phyloP scores from a whole-genome alignment of 2,113 vertebrate genomes.

The Podocnemis expansa region DNA sequence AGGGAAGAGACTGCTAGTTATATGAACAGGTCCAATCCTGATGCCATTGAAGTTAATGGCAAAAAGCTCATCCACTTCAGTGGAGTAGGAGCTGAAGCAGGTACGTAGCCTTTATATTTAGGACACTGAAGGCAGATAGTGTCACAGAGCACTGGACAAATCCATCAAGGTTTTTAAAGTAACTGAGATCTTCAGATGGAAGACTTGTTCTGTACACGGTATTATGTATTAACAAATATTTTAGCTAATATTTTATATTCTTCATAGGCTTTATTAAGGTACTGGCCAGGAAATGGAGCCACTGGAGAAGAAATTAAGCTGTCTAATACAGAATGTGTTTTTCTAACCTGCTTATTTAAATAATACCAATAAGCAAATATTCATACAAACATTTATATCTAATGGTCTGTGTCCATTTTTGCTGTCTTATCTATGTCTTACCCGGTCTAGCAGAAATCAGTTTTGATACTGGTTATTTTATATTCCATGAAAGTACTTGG shows the following conservation, averaged over 20 bases:
- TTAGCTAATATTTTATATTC: not conserved
- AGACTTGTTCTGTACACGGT: not conserved
- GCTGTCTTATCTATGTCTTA: not conserved
- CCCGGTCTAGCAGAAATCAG: not conserved
- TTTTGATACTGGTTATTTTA: not conserved
- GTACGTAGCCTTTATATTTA: not conserved
- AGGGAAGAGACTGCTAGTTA: not conserved
- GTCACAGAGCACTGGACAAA: not conserved
- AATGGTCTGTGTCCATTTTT: not conserved
- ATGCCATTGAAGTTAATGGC: constrained; percentile 10
- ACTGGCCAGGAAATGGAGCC: fast-evolving
- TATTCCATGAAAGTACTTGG: not conserved
- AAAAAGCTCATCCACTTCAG: constrained; percentile 5
- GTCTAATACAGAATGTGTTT: not conserved
- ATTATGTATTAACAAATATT: not conserved
- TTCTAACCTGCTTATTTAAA: constrained; percentile 1
- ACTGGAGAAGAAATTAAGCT: fast-evolving
- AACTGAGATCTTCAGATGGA: not conserved
- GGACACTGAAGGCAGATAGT: not conserved
- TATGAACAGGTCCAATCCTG: not conserved
- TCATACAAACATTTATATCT: not conserved
- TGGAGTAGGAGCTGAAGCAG: not conserved
- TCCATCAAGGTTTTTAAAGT: fast-evolving
- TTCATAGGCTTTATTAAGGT: fast-evolving
- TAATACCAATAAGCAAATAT: not conserved